Evolutionary conservation across 2,888 invertebrate species (phyloP).

Genomic region (Sphecodes monilicornis): DNA sequence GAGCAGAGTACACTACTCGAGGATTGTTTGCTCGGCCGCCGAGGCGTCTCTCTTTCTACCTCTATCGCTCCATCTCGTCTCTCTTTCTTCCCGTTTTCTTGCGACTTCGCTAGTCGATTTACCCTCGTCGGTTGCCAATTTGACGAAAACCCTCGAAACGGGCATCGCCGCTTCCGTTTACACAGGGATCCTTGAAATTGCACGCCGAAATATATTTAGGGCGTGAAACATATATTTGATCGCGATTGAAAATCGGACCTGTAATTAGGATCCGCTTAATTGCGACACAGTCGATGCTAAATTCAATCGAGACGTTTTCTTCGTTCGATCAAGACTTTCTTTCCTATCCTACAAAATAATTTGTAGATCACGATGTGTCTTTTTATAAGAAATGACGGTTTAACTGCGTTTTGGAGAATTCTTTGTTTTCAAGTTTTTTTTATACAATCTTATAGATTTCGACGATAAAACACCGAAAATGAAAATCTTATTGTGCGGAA

Average conservation of each 20-base stretch:
- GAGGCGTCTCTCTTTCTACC: background rate
- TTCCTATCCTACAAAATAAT: too few species aligned
- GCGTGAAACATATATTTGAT: background rate
- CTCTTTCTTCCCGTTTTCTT: background rate
- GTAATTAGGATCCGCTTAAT: background rate
- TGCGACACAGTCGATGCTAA: background rate
- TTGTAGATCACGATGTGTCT: too few species aligned
- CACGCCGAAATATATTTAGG: background rate
- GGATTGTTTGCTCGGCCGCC: slow-evolving; percentile 6
- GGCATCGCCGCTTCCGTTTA: slow-evolving; percentile 3
- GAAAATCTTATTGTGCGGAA: too few species aligned
- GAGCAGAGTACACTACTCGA: slow-evolving; percentile 6
- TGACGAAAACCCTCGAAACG: slow-evolving; percentile 4
- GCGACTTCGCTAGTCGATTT: slow-evolving; percentile 2
- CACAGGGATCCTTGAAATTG: background rate
- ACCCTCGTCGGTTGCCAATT: slow-evolving; percentile 8
- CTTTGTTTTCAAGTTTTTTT: too few species aligned
- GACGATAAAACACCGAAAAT: too few species aligned
- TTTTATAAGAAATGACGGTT: too few species aligned
- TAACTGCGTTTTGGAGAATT: too few species aligned
- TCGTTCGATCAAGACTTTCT: too few species aligned
- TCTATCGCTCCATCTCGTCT: too few species aligned
- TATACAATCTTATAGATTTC: too few species aligned
- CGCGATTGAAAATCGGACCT: background rate
- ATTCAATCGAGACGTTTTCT: background rate